Evolutionary conservation across 2,888 invertebrate species (phyloP).

Genomic region (Cerastoderma edule): DNA sequence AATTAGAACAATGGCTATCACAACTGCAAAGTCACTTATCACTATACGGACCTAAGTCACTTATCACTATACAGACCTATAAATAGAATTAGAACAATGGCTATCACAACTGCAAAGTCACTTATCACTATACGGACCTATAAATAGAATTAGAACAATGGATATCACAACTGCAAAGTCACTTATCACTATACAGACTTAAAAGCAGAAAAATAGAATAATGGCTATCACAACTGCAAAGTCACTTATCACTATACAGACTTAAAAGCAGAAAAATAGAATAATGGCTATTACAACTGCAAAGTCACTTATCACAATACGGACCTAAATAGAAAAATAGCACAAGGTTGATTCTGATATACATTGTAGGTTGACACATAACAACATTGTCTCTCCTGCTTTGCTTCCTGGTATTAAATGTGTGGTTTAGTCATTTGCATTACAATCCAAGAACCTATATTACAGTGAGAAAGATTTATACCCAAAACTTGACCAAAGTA

Average conservation of each 20-base stretch:
- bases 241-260: constrained; percentile 26
- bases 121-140: constrained; percentile 26
- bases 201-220: background rate
- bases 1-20: too few relatives aligned
- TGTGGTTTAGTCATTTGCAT: too few relatives aligned
- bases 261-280: background rate
- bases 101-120: too few relatives aligned
- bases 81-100: background rate
- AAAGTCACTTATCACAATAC: constrained; percentile 85
- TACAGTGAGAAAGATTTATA: too few relatives aligned
- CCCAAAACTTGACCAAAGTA: too few relatives aligned
- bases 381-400: too few relatives aligned
- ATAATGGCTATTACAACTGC: constrained; percentile 98
- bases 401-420: too few relatives aligned
- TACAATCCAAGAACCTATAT: too few relatives aligned
- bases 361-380: too few relatives aligned
- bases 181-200: constrained; percentile 25
- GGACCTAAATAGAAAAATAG: background rate
- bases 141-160: background rate
- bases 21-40: constrained; percentile 87
- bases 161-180: too few relatives aligned
- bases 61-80: constrained; percentile 21
- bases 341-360: background rate
- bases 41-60: constrained; percentile 19
- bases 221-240: too few relatives aligned